phyloP scores from a whole-genome alignment of 2,888 invertebrate genomes.

The Balanococcus diminutus region DNA sequence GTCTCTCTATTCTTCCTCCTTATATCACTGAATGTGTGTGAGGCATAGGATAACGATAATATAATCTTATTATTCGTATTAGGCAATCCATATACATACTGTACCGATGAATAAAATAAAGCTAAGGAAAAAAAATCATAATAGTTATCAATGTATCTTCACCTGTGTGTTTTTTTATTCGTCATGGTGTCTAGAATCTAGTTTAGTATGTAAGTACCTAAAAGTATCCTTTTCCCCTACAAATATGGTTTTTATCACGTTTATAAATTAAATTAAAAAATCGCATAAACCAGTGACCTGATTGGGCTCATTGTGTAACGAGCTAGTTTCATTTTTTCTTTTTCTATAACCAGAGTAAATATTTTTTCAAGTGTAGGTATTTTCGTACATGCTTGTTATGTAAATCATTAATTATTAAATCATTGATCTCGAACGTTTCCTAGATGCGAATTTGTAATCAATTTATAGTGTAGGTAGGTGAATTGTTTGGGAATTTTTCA shows the following conservation, averaged over 20 bases:
- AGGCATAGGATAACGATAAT: neutral
- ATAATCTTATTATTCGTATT: conserved; percentile 27
- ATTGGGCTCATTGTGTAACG: conserved; percentile 19
- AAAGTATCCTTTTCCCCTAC: neutral
- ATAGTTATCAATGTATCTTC: neutral
- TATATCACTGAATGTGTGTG: neutral
- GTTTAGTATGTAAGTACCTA: neutral
- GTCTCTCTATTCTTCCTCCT: conserved; percentile 1
- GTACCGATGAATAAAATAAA: neutral
- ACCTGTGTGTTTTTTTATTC: neutral
- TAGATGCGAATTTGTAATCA: neutral
- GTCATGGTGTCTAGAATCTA: conserved; percentile 16
- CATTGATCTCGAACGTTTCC: neutral
- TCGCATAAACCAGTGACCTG: conserved; percentile 30
- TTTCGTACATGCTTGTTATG: conserved; percentile 18
- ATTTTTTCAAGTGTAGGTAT: neutral
- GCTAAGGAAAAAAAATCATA: neutral
- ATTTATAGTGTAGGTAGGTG: neutral
- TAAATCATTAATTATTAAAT: conserved; percentile 12
- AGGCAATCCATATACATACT: neutral
- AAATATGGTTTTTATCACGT: conserved; percentile 7
- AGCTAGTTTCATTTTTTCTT: neutral
- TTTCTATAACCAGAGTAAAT: neutral
- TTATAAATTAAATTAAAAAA: conserved; percentile 31
- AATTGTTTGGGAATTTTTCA: neutral